Percentiles rank a stretch among this genome's conserved stretches.
These are phyloP conservation scores for Laticauda colubrina DNA, from an alignment of 2,113 vertebrate genomes.

Conservation along the genomic window DNA sequence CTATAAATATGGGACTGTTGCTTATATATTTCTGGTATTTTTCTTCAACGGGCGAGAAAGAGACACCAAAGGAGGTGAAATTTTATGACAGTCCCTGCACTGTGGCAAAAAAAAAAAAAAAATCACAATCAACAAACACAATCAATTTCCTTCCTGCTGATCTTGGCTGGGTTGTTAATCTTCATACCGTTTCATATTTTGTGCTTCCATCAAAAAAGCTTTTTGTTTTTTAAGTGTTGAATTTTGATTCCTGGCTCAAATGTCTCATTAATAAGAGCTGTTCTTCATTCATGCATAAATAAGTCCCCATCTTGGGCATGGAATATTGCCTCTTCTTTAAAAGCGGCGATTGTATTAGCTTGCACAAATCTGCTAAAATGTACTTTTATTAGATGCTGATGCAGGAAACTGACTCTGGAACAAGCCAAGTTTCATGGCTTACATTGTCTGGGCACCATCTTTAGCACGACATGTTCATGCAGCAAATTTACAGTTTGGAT, in stretches of 20 bases:
- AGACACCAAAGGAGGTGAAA: not conserved
- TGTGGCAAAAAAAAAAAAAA: not conserved
- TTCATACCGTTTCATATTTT: not conserved
- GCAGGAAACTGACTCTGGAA: not conserved
- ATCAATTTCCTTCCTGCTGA: not conserved
- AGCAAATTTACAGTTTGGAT: not conserved
- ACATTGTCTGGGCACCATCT: not conserved
- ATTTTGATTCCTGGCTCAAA: not conserved
- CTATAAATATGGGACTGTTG: not conserved
- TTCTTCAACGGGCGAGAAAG: not conserved
- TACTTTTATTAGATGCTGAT: not conserved
- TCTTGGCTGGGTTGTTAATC: not conserved
- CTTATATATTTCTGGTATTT: not conserved
- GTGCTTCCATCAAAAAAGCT: not conserved
- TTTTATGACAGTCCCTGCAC: not conserved
- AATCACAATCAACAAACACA: not conserved
- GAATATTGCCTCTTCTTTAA: too few species aligned
- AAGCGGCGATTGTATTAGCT: not conserved
- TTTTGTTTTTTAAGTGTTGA: not conserved
- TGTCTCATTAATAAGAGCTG: not conserved
- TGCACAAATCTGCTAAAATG: not conserved
- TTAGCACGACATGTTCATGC: not conserved
- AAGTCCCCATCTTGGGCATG: fast-evolving
- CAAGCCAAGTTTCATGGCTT: not conserved
- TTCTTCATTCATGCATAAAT: not conserved